phyloP scores from a whole-genome alignment of 1,140 invertebrate genomes.

The Harpegnathos saltator region DNA sequence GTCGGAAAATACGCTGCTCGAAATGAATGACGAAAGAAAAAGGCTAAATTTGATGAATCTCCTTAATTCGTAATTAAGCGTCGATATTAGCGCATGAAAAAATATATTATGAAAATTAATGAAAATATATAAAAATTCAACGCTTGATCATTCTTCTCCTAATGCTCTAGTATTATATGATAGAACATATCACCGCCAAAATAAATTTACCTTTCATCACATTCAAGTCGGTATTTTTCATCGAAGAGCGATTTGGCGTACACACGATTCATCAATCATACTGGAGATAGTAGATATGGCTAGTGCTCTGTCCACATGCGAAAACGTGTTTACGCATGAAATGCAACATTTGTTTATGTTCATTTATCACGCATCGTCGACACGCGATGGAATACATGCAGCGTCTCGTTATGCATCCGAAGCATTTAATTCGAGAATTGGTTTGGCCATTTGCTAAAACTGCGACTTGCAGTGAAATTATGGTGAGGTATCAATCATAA shows the following conservation, averaged over 20 bases:
- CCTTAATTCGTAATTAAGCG: conserved; percentile 11
- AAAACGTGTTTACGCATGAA: conserved; percentile 45
- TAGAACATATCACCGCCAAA: conserved; percentile 18
- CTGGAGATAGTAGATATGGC: conserved; percentile 15
- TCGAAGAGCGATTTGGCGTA: conserved; percentile 3
- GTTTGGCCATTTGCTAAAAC: neutral
- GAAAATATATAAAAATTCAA: neutral
- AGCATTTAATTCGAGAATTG: conserved; percentile 31
- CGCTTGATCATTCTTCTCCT: neutral
- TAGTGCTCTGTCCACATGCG: neutral
- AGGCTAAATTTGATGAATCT: neutral
- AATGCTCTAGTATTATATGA: conserved; percentile 12
- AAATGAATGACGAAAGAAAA: neutral
- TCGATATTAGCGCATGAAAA: neutral
- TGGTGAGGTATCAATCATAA: neutral
- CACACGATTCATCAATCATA: conserved; percentile 44
- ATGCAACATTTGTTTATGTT: conserved; percentile 49
- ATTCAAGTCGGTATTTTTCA: conserved; percentile 41
- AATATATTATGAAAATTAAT: neutral
- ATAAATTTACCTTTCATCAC: conserved; percentile 30
- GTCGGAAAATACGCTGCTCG: neutral
- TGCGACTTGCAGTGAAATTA: neutral
- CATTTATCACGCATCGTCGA: conserved; percentile 31
- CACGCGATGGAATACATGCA: conserved; percentile 6
- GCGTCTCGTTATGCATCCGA: neutral